Conservation (phyloP, 2,797 vertebrate genomes). For the Cirrhinus molitorella region DNA sequence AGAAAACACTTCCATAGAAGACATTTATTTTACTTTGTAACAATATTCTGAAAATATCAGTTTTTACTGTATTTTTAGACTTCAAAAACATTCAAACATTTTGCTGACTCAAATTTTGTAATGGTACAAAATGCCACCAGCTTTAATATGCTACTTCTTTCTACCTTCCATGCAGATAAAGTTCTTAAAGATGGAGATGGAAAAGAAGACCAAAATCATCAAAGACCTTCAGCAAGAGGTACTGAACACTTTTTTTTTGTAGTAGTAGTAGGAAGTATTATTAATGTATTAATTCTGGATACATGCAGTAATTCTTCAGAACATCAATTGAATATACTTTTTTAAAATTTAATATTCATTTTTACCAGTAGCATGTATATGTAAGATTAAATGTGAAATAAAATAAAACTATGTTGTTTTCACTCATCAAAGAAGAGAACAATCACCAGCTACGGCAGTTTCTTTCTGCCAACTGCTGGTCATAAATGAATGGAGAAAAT, state of each 20-base stretch:
- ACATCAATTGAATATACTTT: no score
- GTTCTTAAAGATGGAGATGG: conserved; percentile 97
- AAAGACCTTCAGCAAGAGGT: conserved; percentile 98
- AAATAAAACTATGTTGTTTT: neutral
- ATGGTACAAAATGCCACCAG: neutral
- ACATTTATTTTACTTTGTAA: neutral
- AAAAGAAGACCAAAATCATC: conserved; percentile 97
- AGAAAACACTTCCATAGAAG: no score
- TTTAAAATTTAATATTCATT: no score
- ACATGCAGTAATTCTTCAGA: neutral
- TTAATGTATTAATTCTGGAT: conserved; percentile 8
- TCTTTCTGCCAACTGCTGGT: conserved; percentile 10
- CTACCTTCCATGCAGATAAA: conserved; percentile 85
- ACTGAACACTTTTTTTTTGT: conserved; percentile 66
- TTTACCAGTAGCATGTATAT: neutral
- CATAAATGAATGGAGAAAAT: conserved; percentile 19
- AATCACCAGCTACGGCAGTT: neutral
- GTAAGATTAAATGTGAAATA: neutral
- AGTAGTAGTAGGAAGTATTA: neutral
- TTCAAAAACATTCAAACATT: neutral
- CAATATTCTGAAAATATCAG: neutral
- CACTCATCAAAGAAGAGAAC: conserved; percentile 11
- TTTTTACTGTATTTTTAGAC: neutral
- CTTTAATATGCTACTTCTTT: neutral
- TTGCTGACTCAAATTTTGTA: neutral